Percentiles rank a stretch among this genome's conserved stretches.
Evolutionary conservation across 2,113 vertebrate genomes (phyloP).

Genomic region (Podarcis muralis): DNA sequence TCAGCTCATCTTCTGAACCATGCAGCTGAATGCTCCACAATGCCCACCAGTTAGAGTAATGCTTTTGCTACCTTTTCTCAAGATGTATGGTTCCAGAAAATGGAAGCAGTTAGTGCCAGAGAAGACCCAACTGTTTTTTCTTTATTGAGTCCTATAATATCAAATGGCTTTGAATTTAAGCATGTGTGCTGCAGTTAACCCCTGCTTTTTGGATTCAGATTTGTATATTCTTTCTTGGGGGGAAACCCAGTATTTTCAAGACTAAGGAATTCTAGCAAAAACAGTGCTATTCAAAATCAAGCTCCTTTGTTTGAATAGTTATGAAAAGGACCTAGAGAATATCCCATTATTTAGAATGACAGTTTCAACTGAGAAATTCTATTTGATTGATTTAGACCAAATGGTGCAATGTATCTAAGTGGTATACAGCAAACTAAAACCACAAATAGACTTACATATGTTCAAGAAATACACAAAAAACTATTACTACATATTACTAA

Average conservation of each 20-base stretch:
- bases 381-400: neutral
- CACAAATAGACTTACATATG: too few species aligned
- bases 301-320: neutral
- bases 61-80: constrained; percentile 1
- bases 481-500: too few species aligned
- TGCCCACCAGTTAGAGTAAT: constrained; percentile 14
- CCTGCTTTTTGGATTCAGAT: neutral
- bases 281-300: neutral
- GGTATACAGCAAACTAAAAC: too few species aligned
- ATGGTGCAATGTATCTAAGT: too few species aligned
- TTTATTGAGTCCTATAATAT: neutral
- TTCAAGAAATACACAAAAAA: too few species aligned
- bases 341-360: neutral
- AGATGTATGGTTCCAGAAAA: constrained; percentile 14
- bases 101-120: fast-evolving
- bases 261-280: constrained; percentile 31
- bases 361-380: neutral
- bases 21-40: constrained; percentile 14
- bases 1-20: neutral
- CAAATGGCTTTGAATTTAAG: neutral
- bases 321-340: neutral
- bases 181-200: constrained; percentile 29
- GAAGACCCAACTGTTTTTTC: constrained; percentile 5
- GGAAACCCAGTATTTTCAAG: constrained; percentile 33
- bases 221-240: neutral